Evolutionary conservation across 1,140 invertebrate species (phyloP), one percentile per base, ranked within the genome.

Genomic region (Nebria ingens): DNA sequence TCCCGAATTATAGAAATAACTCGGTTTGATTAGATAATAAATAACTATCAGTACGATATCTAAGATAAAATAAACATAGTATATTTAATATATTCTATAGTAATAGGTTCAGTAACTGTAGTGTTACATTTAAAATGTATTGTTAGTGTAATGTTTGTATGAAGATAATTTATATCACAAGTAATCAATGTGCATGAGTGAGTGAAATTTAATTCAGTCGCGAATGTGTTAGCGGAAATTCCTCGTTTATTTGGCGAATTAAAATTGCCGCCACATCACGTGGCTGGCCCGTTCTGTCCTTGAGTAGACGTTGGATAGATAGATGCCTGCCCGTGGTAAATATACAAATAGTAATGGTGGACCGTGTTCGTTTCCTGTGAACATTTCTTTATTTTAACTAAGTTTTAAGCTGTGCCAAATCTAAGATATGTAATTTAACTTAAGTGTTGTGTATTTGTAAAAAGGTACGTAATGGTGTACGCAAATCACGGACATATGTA

Each of bases 281-380:
- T 53, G 52, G 52, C 34, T 51, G 15, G 9, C 11, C 20, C 21
- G n/a, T n/a, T n/a, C n/a, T n/a, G n/a, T 34, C 25, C n/a, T 34
- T 6, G 6, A 34, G 25, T 34, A 6, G n/a, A 34, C 25, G 25
- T 34, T 34, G 25, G 25, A 9, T n/a, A n/a, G 6, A 34, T 6
- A 4, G 40, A 17, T 45, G 40, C 17, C 25, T 29, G 4, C 4
- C 15, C 3, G 9, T 53, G 12, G 21, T 53, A 23, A 53, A 53
- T 23, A 21, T 19, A 53, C 52, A 53, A 53, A 34, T 53, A 53
- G 25, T 23, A 53, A 53, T 53, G 52, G 52, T 53, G 52, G 52
- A 6, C 13, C 4, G 11, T 23, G 21, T 51, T 22, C 25, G 22
- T 53, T 53, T 53, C 52, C 52, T 53, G 52, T 53, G 25, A 29